These are phyloP conservation scores for Ceyx margarethae DNA, from an alignment of 2,113 vertebrate genomes.

Conservation along the genomic window DNA sequence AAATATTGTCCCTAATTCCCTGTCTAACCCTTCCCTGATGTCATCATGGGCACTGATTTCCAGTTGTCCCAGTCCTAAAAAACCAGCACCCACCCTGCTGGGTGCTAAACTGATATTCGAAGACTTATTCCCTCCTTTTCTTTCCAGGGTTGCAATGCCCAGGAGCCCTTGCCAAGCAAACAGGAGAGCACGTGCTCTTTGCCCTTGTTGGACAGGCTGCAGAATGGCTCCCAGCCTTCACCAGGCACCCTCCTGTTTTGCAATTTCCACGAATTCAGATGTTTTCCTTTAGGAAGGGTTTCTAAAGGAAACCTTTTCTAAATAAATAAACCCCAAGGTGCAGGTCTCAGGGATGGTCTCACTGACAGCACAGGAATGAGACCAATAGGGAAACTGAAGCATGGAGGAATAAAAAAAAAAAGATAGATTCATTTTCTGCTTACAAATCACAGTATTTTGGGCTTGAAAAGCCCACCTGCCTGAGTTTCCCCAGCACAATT, in stretches of 20 bases:
- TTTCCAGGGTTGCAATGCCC: not conserved
- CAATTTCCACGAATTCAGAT: not conserved
- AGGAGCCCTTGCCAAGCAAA: not conserved
- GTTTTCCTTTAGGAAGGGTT: not conserved
- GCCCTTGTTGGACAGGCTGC: not conserved
- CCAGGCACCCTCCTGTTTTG: not conserved
- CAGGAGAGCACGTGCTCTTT: not conserved
- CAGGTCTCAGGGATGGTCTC: not conserved
- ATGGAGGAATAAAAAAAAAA: not conserved
- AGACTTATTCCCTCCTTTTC: not conserved
- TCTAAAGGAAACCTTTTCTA: not conserved
- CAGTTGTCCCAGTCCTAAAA: not conserved
- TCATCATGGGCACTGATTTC: too few relatives aligned
- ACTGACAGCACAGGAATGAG: not conserved
- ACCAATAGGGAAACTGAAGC: rapidly evolving
- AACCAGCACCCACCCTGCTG: not conserved
- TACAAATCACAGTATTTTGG: not conserved
- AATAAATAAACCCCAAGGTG: too few relatives aligned
- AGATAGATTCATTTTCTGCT: not conserved
- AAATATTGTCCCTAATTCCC: too few relatives aligned
- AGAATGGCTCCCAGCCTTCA: not conserved
- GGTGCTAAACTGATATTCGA: too few relatives aligned
- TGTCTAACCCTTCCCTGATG: too few relatives aligned
- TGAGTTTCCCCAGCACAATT: not conserved
- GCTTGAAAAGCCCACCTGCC: not conserved